phyloP scores from a whole-genome alignment of 2,113 vertebrate species.

The Callocephalon fimbriatum region DNA sequence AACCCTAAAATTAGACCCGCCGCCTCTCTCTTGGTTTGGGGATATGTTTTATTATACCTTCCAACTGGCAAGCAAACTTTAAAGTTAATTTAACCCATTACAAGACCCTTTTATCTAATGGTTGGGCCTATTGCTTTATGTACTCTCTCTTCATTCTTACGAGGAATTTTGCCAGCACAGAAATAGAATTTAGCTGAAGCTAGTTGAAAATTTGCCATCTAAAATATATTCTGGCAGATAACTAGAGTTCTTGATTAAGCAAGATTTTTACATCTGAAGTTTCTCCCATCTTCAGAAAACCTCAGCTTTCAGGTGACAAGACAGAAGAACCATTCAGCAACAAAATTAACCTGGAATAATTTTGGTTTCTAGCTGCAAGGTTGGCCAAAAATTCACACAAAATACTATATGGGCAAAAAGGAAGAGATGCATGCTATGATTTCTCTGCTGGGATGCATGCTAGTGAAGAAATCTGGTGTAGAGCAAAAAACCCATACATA shows the following conservation, averaged over 20 bases:
- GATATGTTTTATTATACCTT: slow-evolving; percentile 43
- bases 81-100: slow-evolving; percentile 46
- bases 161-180: neutral
- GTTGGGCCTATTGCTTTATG: neutral
- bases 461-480: neutral
- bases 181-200: neutral
- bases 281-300: neutral
- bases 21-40: slow-evolving; percentile 36
- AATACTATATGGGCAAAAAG: neutral
- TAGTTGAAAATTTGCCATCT: neutral
- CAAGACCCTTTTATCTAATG: slow-evolving; percentile 11
- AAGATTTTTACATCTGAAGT: neutral
- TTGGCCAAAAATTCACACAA: neutral
- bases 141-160: neutral
- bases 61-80: slow-evolving; percentile 16
- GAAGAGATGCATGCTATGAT: neutral
- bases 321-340: neutral
- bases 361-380: neutral
- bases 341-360: neutral
- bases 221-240: slow-evolving; percentile 1
- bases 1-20: slow-evolving; percentile 31
- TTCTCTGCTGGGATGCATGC: neutral
- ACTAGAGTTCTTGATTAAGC: neutral
- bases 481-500: neutral
- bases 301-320: neutral